Evolutionary conservation across 92 coral and sea anemone genomes (phyloP).

Genomic region (Umimayanthus kanabou): DNA sequence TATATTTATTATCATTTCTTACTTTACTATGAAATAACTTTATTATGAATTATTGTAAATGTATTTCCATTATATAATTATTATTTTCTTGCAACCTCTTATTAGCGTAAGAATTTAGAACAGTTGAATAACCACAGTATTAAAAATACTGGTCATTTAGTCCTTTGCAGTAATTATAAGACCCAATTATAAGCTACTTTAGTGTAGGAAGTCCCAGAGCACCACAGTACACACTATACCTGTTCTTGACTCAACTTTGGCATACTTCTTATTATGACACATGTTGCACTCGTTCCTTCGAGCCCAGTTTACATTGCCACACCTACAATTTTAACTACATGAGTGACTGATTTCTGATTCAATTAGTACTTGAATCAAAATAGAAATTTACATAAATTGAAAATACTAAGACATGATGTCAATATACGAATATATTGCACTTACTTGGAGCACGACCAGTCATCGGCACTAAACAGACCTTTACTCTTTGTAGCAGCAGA

Average conservation of each 20-base stretch:
- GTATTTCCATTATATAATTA: no score
- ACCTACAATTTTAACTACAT: conserved; percentile 50
- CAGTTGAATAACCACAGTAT: background rate
- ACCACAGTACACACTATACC: conserved; percentile 48
- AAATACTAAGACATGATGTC: no score
- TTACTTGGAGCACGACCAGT: conserved; percentile 98
- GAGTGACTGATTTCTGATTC: background rate
- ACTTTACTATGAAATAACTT: no score
- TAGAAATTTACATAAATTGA: background rate
- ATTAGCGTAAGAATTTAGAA: no score
- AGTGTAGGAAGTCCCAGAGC: no score
- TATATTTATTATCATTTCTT: no score
- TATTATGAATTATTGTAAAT: no score
- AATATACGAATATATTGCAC: conserved; percentile 3
- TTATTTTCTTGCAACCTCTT: no score
- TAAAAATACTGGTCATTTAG: background rate
- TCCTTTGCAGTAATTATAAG: no score
- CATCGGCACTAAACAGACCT: conserved; percentile 98
- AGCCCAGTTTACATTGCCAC: conserved; percentile 99
- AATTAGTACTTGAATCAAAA: background rate
- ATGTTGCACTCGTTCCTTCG: conserved; percentile 88
- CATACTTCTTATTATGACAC: conserved; percentile 88
- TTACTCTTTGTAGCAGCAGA: conserved; percentile 92
- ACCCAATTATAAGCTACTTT: no score
- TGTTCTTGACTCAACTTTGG: conserved; percentile 90